Conservation (phyloP, 2,797 vertebrate species). For the Luscinia megarhynchos region DNA sequence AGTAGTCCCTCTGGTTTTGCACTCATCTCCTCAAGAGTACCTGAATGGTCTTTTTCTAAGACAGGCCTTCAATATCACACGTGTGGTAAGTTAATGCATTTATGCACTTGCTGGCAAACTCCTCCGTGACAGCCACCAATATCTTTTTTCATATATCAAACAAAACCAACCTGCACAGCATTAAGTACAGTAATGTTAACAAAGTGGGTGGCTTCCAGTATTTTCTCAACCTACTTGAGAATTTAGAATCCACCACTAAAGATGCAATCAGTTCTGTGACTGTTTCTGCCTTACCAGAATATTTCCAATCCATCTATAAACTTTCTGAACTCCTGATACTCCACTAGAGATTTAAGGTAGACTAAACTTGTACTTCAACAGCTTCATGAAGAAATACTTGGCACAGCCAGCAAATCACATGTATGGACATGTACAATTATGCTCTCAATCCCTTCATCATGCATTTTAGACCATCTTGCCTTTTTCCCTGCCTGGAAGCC, state of each 20-base stretch:
- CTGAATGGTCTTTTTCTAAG: background rate
- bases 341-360: background rate
- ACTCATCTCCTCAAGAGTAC: background rate
- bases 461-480: background rate
- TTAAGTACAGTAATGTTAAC: background rate
- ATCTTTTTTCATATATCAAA: background rate
- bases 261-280: background rate
- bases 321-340: background rate
- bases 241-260: background rate
- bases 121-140: background rate
- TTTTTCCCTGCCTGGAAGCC: background rate
- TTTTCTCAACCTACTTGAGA: background rate
- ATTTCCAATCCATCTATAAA: background rate
- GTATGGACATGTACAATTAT: background rate
- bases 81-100: background rate
- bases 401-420: background rate
- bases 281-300: background rate
- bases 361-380: background rate
- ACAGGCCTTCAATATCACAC: background rate
- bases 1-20: background rate
- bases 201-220: background rate
- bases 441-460: background rate
- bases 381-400: background rate
- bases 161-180: background rate
- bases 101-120: background rate